These are phyloP conservation scores for Cassiopea xamachana DNA, from an alignment of 30 jellyfish, hydroid and myxozoan species.

Conservation along the genomic window DNA sequence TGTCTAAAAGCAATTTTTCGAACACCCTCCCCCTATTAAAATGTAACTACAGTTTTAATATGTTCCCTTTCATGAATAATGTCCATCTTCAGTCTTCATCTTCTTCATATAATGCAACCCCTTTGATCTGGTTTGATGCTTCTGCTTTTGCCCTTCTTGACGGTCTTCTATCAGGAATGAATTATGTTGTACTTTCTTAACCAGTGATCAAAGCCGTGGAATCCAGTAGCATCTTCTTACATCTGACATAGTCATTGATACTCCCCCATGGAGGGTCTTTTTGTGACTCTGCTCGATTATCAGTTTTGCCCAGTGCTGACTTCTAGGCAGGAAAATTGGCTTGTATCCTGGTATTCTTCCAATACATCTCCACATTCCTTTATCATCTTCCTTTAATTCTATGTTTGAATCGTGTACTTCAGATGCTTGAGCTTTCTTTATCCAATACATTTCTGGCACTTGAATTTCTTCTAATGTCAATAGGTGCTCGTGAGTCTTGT, in stretches of 20 bases:
- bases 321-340: conserved; percentile 69
- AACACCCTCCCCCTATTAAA: conserved; percentile 41
- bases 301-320: conserved; percentile 45
- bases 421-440: conserved; percentile 59
- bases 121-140: neutral
- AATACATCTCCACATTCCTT: conserved; percentile 61
- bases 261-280: conserved; percentile 76
- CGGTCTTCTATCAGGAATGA: neutral
- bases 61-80: neutral
- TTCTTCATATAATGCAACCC: neutral
- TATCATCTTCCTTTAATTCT: conserved; percentile 39
- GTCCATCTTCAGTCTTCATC: neutral
- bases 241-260: conserved; percentile 52
- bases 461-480: conserved; percentile 65
- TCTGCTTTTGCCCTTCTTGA: conserved; percentile 14
- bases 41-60: conserved; percentile 21
- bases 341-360: conserved; percentile 75
- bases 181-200: conserved; percentile 11
- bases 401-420: conserved; percentile 36
- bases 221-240: conserved; percentile 49
- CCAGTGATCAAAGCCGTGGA: conserved; percentile 34
- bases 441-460: conserved; percentile 45
- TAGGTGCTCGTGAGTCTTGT: conserved; percentile 19
- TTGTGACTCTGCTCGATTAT: conserved; percentile 60
- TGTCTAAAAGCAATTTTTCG: neutral